These are phyloP conservation scores for Platyrinchus mystaceus DNA, from an alignment of 2,797 vertebrate species.

Conservation along the genomic window DNA sequence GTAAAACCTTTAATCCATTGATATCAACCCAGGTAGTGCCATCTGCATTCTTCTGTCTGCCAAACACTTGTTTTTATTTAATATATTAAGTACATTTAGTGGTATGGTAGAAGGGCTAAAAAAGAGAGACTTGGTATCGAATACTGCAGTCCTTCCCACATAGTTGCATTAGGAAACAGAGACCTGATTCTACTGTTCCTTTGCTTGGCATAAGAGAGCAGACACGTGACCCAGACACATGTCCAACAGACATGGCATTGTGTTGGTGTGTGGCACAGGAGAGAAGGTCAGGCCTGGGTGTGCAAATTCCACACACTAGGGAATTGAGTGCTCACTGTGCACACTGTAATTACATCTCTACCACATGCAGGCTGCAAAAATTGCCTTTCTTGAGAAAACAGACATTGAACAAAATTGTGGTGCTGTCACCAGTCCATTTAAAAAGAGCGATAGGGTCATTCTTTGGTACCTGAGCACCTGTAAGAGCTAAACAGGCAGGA, in stretches of 20 bases:
- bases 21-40: neutral
- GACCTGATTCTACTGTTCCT: neutral
- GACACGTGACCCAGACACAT: neutral
- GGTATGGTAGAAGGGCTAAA: neutral
- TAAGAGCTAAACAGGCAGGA: neutral
- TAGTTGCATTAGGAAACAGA: neutral
- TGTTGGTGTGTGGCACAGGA: rapidly evolving
- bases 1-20: neutral
- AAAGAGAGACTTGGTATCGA: neutral
- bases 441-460: neutral
- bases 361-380: neutral
- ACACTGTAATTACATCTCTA: neutral
- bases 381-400: neutral
- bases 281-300: neutral
- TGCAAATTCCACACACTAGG: neutral
- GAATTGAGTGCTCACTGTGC: neutral
- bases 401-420: neutral
- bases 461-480: neutral
- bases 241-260: rapidly evolving
- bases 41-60: neutral
- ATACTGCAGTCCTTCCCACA: neutral
- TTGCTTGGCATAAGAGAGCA: neutral
- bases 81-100: neutral
- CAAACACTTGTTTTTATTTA: neutral
- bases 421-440: neutral